Percentiles rank a stretch among this genome's conserved stretches.
These are phyloP conservation scores for Nymphalis urticae DNA, from an alignment of 2,888 invertebrate genomes.

Conservation along the genomic window DNA sequence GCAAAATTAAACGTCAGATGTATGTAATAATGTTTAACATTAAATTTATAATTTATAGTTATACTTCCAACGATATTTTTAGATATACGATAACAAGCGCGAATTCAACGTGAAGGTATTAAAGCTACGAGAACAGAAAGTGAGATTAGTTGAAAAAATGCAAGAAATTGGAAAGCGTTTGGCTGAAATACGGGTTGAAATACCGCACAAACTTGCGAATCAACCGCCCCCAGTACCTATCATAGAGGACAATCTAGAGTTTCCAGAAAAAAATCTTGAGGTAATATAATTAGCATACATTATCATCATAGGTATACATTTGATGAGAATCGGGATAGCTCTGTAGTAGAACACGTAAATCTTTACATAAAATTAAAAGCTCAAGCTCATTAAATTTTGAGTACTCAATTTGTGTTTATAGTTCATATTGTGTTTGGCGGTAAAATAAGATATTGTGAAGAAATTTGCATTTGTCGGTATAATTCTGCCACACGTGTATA, in stretches of 20 bases:
- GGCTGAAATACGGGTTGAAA: conserved; percentile 79
- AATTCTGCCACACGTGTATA: no score
- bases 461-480: no score
- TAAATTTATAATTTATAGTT: not conserved
- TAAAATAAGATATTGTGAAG: no score
- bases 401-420: no score
- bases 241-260: conserved; percentile 78
- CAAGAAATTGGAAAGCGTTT: conserved; percentile 71
- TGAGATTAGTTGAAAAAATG: conserved; percentile 57
- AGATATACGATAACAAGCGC: conserved; percentile 71
- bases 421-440: no score
- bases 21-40: not conserved
- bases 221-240: conserved; percentile 69
- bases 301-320: no score
- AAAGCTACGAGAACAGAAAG: conserved; percentile 65
- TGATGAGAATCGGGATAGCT: no score
- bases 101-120: conserved; percentile 68
- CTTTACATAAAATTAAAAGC: no score
- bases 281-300: conserved; percentile 46
- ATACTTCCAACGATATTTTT: conserved; percentile 1
- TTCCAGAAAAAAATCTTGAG: conserved; percentile 82
- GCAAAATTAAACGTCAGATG: no score
- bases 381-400: no score
- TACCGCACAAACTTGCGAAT: conserved; percentile 75
- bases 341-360: no score